phyloP scores from a whole-genome alignment of 2,888 invertebrate genomes.

The Diploptera punctata region DNA sequence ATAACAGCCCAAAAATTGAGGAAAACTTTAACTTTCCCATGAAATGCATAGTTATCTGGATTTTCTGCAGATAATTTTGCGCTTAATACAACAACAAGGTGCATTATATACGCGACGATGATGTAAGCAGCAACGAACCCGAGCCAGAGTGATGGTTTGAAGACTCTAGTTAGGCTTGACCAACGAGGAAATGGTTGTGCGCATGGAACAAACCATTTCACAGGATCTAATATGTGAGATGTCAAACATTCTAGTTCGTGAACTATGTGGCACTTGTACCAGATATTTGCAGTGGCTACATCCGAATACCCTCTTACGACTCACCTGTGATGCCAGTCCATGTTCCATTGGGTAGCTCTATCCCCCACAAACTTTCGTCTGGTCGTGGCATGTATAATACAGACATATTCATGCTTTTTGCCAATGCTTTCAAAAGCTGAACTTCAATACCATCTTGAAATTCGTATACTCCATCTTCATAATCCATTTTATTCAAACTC shows the following conservation, averaged over 20 bases:
- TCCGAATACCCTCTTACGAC: background rate
- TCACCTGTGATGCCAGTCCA: background rate
- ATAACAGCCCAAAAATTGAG: slow-evolving; percentile 1
- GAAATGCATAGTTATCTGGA: background rate
- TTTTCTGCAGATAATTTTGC: background rate
- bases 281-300: background rate
- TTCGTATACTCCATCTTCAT: background rate
- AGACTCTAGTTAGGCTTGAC: background rate
- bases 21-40: background rate
- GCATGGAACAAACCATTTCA: background rate
- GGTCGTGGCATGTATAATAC: background rate
- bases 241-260: background rate
- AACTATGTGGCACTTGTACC: background rate
- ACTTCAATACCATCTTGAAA: background rate
- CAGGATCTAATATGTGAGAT: background rate
- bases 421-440: background rate
- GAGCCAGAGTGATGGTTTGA: background rate
- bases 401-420: background rate
- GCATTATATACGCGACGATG: background rate
- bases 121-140: background rate
- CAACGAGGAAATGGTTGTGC: background rate
- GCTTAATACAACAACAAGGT: background rate
- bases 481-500: background rate
- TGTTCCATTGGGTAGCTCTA: background rate
- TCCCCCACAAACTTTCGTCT: background rate